Conservation (phyloP, 1,140 invertebrate genomes). For the Artemia franciscana region DNA sequence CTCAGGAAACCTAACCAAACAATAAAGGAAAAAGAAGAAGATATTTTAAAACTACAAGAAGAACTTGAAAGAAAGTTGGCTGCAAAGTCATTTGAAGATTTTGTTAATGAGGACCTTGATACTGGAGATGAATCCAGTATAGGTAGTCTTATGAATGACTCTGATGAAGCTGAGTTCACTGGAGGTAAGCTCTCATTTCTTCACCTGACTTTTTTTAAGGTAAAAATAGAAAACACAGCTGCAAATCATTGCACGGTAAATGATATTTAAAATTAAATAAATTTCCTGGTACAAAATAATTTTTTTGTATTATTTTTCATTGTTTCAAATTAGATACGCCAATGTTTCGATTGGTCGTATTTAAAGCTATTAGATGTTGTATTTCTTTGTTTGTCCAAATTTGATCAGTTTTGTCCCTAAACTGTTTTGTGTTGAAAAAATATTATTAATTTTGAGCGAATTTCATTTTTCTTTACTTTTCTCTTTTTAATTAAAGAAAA, state of each 20-base stretch:
- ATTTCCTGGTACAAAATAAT: too few species aligned
- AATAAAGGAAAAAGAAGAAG: not conserved
- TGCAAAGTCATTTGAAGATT: not conserved
- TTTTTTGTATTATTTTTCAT: too few species aligned
- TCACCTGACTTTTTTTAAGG: not conserved
- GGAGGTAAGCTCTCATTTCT: not conserved
- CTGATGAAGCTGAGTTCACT: not conserved
- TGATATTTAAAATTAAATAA: not conserved
- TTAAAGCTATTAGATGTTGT: too few species aligned
- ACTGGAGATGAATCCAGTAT: not conserved
- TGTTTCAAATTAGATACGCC: too few species aligned
- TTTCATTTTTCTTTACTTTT: too few species aligned
- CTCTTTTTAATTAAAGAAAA: too few species aligned
- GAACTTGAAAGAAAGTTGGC: not conserved
- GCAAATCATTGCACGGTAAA: not conserved
- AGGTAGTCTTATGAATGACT: not conserved
- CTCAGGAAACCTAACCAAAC: too few species aligned
- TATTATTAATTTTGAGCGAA: too few species aligned
- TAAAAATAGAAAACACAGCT: not conserved
- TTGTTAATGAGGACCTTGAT: not conserved
- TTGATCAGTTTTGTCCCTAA: too few species aligned
- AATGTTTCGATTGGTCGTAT: too few species aligned
- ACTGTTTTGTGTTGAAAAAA: too few species aligned
- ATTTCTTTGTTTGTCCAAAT: too few species aligned
- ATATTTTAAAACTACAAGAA: not conserved